Base-by-base conservation (phyloP, 2,888 invertebrate species). In the Carcina quercana region DNA sequence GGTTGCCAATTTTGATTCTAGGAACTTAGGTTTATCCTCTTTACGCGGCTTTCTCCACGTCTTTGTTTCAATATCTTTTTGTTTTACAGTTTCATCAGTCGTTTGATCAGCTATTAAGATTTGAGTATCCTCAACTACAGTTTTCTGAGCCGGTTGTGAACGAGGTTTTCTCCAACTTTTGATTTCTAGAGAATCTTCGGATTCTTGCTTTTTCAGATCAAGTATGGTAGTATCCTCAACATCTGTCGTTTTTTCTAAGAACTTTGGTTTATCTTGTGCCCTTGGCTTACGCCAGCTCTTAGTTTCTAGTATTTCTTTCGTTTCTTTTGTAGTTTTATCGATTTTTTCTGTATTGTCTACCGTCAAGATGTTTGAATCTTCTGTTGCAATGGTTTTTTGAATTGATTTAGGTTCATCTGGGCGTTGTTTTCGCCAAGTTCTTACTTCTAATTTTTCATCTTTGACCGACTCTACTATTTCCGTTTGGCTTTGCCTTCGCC, bases 401-500 rank as follows among this genome's bases (percentile, higher is more conserved):
- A 31, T 22, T 14, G 36, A 31, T 37, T 35, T 41, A 6, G 29
- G 34, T n/a, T 44, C 31, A 15, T 49, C 52, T 26, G 36, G 32
- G 3, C 56, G 53, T 13, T 50, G 43, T 41, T 51, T 60, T 17
- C 67, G 43, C 69, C 69, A 69, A 39, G 58, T 50, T 34, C 43
- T 57, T 3, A 45, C 43, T 45, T 61, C 58, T 25, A 53, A 38
- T 14, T 28, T 43, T 33, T 61, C 50, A 32, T 53, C 46, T 34
- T 42, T 47, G 15, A 21, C 27, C 5, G 27, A 15, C 32, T 48
- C 40, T 15, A 30, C 30, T 12, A 28, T 34, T 27, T 53, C 49
- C n/a, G 31, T 37, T 41, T 51, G 47, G 30, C 41, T 48, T 40
- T 57, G 53, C 32, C 42, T 61, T n/a, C 83, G 69, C 82, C 83